Evolutionary conservation across 2,797 vertebrate species (phyloP), one percentile per base, ranked within the genome.

Genomic region (Phyllotis vaccarum): DNA sequence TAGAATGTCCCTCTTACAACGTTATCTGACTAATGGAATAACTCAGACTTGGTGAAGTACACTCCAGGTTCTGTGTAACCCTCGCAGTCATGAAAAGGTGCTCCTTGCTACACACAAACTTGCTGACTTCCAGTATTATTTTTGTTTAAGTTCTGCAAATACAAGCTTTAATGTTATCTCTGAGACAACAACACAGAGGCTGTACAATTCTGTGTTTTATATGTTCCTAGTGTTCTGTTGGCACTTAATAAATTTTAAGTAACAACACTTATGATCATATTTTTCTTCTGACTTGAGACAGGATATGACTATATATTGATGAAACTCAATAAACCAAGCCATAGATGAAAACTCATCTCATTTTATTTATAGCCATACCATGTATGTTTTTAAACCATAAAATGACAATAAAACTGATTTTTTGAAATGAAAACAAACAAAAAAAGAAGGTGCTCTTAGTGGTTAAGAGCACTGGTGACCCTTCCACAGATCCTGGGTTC

Each of bases 211-310:
- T 97, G 97, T 97, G 96, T 98, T 97, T 96, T 97, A 97, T 97
- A 95, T 95, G 96, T 97, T 95, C 97, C 97, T 98, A 96, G 95
- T 97, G 97, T 96, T 97, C 96, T 97, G 95, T 97, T 92, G 97
- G 97, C 97, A 98, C 97, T 94, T 96, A 97, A 97, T 97, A 97
- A 96, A 97, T 98, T 98, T 97, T 98, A 97, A 96, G 89, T 96
- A 97, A 97, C 93, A 93, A n/a, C n/a, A n/a, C n/a, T n/a, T n/a
- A n/a, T n/a, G n/a, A n/a, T n/a, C 97, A 97, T 98, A 98, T 98
- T 98, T 98, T 98, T 97, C 96, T 97, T 96, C 97, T 92, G 86
- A 94, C 89, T 97, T 60, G 22, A 96, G 95, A 96, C 82, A 95
- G 96, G 96, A 97, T 96, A 94, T 97, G 97, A 97, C 97, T 98